Evolutionary conservation across 2,797 vertebrate species (phyloP).

Genomic region (Chloroceryle amazona): DNA sequence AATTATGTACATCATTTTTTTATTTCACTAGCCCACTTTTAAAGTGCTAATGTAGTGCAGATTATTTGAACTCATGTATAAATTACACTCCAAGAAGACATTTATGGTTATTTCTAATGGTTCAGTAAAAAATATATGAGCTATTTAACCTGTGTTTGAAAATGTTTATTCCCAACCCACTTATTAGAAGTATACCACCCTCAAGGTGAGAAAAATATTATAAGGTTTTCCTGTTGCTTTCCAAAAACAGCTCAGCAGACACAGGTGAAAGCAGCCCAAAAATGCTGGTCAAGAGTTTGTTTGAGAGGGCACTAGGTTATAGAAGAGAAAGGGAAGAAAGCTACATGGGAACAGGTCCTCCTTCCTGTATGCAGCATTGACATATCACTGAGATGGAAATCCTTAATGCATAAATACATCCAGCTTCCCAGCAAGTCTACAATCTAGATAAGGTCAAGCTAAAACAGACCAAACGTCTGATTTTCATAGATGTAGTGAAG

Average conservation of each 20-base stretch:
- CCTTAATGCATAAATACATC: neutral
- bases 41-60: neutral
- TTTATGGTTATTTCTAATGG: neutral
- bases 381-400: neutral
- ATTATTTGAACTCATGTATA: neutral
- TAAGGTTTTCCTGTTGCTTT: neutral
- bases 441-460: neutral
- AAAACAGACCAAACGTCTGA: neutral
- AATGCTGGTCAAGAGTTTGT: neutral
- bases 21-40: neutral
- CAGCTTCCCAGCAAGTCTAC: neutral
- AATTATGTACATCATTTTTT: rapidly evolving
- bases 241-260: neutral
- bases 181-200: neutral
- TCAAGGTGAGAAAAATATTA: neutral
- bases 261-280: neutral
- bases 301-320: neutral
- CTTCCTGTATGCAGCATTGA: neutral
- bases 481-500: neutral
- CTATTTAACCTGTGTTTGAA: neutral
- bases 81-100: neutral
- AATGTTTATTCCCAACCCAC: neutral
- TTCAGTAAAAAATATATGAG: neutral
- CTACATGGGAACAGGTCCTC: neutral
- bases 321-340: neutral